Conservation (phyloP, 2,113 vertebrate species). For the Pomatostomus ruficeps region DNA sequence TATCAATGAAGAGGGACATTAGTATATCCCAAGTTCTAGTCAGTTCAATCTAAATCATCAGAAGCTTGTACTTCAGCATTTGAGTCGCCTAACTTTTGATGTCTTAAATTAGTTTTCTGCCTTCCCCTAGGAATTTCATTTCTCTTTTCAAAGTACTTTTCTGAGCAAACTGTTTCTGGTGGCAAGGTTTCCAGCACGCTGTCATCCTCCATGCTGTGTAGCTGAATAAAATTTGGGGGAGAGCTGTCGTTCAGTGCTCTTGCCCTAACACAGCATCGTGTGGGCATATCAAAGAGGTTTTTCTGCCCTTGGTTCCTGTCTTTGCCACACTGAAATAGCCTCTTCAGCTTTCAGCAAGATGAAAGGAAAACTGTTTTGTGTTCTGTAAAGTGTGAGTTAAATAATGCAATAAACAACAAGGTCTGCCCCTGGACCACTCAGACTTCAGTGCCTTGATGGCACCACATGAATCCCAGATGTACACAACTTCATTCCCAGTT, state of each 20-base stretch:
- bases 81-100: background rate
- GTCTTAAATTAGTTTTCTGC: background rate
- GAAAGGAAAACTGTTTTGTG: background rate
- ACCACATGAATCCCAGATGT: background rate
- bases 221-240: background rate
- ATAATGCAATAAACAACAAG: background rate
- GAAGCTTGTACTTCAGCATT: background rate
- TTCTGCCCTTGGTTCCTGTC: background rate
- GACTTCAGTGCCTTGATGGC: background rate
- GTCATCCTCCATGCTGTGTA: background rate
- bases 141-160: background rate
- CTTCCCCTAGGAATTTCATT: background rate
- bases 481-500: background rate
- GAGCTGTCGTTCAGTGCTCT: background rate
- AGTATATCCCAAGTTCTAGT: background rate
- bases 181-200: background rate
- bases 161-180: background rate
- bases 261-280: accelerated
- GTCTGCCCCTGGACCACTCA: background rate
- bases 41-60: background rate
- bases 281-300: background rate
- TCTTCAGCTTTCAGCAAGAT: background rate
- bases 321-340: background rate
- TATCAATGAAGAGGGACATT: background rate
- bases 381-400: background rate